A percentile compares a stretch with the other conserved stretches of the same genome.
These are phyloP conservation scores for Oncorhynchus gorbuscha DNA, from an alignment of 2,113 vertebrate species.

Conservation along the genomic window DNA sequence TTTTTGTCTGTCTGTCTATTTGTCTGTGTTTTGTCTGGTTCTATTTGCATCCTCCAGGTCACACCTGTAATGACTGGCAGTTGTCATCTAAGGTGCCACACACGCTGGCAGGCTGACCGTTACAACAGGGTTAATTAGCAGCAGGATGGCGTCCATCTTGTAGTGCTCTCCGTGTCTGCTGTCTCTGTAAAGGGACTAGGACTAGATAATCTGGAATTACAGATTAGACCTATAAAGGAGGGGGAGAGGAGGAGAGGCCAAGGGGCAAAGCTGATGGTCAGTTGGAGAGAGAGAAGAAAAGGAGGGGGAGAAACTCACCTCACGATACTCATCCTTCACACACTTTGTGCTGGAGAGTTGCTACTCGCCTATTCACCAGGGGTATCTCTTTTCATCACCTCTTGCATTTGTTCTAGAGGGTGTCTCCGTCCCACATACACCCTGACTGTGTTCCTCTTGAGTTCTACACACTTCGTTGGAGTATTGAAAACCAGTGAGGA, in stretches of 20 bases:
- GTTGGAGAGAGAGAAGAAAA: conserved; percentile 18
- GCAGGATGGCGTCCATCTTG: conserved; percentile 76
- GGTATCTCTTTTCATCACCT: background rate
- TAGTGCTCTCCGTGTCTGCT: conserved; percentile 29
- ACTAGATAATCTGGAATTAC: conserved; percentile 85
- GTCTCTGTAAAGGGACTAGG: conserved; percentile 30
- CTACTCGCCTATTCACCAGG: background rate
- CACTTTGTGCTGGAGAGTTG: background rate
- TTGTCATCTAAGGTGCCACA: conserved; percentile 6
- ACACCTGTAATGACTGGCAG: too few species aligned
- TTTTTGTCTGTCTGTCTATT: background rate
- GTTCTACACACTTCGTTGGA: background rate
- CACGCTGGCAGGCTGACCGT: conserved; percentile 14
- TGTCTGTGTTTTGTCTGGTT: background rate
- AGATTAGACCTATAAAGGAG: conserved; percentile 74
- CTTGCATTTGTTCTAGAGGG: background rate
- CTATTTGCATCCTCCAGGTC: background rate
- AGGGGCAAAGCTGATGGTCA: conserved; percentile 27
- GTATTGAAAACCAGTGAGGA: background rate
- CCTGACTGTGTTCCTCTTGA: background rate
- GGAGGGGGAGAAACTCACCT: background rate
- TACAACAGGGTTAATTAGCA: conserved; percentile 55
- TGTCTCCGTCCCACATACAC: background rate
- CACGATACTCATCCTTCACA: background rate
- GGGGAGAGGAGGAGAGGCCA: conserved; percentile 20